Evolutionary conservation across 2,888 invertebrate species (phyloP), one percentile per base, ranked within the genome.

Genomic region (Xestia ashworthii): DNA sequence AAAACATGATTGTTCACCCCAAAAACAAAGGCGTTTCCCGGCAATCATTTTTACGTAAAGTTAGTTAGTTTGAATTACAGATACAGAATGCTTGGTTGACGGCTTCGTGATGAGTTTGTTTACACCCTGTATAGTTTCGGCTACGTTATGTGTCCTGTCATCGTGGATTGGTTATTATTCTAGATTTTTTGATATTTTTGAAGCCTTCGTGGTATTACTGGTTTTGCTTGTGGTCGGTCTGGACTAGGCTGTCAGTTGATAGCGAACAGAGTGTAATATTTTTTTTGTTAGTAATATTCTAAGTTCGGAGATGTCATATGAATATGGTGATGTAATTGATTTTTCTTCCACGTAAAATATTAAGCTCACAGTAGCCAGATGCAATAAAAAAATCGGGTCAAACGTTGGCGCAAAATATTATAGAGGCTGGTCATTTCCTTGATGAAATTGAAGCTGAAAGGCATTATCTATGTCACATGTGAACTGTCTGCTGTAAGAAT

Each of bases 111-210:
- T 32, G 32, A 32, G 32, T 32, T 32, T 32, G 32, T 32, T 32
- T 32, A 32, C 32, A 32, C 32, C 32, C 32, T 32, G 32, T 32
- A 53, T 5, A 8, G 44, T 82, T 78, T 70, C 38, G 58, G 32
- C 22, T 70, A 62, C 80, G 65, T 81, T 75, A 75, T 71, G 48
- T 68, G 48, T 67, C 22, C 46, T 74, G 70, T 74, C 58, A 65
- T 25, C 65, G 32, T 11, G 55, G 25, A 58, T 75, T 80, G 5
- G 55, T 8, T 75, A 75, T 81, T 81, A 46, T 38, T 65, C 22
- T 58, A 50, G 16, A 8, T 14, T 66, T 25, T 25, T 44, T 65
- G 25, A 58, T n/a, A 50, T 68, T 48, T 67, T 66, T 65, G n/a
- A 53, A 64, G 48, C 14, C 2, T 38, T 50, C 19, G 55, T 25